Evolutionary conservation across 2,888 invertebrate genomes (phyloP), one percentile per base, ranked within the genome.

Genomic region (Amphipoea oculea): DNA sequence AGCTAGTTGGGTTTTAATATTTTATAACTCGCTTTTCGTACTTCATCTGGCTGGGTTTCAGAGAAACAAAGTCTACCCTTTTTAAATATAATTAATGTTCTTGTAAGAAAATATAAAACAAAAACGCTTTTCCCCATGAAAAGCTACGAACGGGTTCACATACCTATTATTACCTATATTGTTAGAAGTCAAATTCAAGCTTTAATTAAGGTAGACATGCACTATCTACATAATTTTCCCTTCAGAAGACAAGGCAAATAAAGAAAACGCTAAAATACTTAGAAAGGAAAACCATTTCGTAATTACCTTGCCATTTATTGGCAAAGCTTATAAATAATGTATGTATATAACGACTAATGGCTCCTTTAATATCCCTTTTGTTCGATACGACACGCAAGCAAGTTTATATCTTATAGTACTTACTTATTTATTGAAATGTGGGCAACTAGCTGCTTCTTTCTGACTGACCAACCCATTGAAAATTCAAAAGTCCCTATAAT

Each of bases 261-360:
- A 48, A 66, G 17, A n/a, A 20, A 36, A 65, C 20, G 5, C 42
- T 17, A 36, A n/a, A 36, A 36, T 48, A 4, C 11, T 29, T 57
- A 36, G 17, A 29, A 40, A 62, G 60, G 48, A 60, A 57, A 78
- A 78, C 48, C 0, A 62, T 62, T 78, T 14, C 67, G 9, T 68
- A 78, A 42, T 78, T 78, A 62, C 29, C 36, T 51, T 12, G 12
- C 23, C 42, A 78, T 78, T 42, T 68, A 78, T 51, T 67, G 51
- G 48, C 29, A 29, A 23, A 40, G 57, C 29, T 78, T 40, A 60
- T 60, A 67, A 66, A 3, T 40, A 51, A 51, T 51, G 60, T 78
- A 23, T 78, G 48, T 67, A 29, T 42, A 17, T 57, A 23, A 7
- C 40, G 57, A 12, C 51, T 68, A 62, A 62, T 78, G 78, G 42